Conservation (phyloP, 2,113 vertebrate genomes). For the Paracanthobrama guichenoti region DNA sequence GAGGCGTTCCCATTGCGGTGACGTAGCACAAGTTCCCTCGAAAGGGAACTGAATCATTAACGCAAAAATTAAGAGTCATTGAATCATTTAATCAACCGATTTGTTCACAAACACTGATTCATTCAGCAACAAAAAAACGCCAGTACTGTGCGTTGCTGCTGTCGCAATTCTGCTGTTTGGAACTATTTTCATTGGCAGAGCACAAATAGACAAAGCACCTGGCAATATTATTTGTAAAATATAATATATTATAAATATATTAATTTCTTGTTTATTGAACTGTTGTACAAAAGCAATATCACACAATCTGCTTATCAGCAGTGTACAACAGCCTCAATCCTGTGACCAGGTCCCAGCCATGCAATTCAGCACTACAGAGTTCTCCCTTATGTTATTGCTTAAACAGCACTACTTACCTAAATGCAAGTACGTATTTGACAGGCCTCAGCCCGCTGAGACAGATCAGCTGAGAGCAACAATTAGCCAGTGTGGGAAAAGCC, state of each 20-base stretch:
- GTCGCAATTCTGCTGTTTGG: neutral
- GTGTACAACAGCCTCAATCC: neutral
- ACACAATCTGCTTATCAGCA: neutral
- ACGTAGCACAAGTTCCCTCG: too few species aligned
- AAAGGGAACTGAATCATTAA: neutral
- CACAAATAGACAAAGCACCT: neutral
- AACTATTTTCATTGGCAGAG: neutral
- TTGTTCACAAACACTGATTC: neutral
- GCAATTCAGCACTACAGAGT: neutral
- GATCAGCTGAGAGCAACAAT: slow-evolving; percentile 32
- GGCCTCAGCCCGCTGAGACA: slow-evolving; percentile 18
- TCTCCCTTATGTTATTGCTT: neutral
- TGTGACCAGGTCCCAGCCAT: neutral
- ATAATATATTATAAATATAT: neutral
- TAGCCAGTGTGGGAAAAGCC: slow-evolving; percentile 34
- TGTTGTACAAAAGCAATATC: neutral
- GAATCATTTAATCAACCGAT: neutral
- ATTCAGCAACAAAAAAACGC: neutral
- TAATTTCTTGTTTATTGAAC: neutral
- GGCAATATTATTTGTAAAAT: neutral
- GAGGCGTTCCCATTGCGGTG: too few species aligned
- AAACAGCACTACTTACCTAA: neutral
- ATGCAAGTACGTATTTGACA: neutral
- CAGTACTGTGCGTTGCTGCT: too few species aligned
- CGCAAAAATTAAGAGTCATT: neutral